Evolutionary conservation across 2,113 vertebrate genomes (phyloP), one percentile per base, ranked within the genome.

Genomic region (Phylloscopus trochilus): DNA sequence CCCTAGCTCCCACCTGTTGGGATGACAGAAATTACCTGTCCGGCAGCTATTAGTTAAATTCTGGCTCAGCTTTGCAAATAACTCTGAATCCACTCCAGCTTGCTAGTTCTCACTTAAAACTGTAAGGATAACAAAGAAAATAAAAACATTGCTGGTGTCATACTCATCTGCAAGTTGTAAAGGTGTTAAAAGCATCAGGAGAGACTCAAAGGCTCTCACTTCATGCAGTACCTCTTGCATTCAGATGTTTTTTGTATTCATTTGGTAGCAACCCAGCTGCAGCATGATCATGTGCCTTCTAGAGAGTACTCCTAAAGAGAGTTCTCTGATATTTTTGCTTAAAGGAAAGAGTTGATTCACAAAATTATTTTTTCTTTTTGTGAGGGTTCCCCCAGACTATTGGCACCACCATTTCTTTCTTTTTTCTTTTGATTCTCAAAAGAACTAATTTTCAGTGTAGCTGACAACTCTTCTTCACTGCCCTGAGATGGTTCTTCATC

Each of bases 341-440:
- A 47, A 84, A 69, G 8, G 33, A 66, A 37, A 78, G 7, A 15
- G 15, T 30, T 62, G 33, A 31, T 11, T 76, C 16, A 30, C 16
- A 13, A 90, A 43, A 77, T 62, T 62, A 30, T 9, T 84, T 3
- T 3, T 64, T 58, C 10, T 74, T 82, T 77, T 53, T 49, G 31
- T 19, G 5, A 0, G 0, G 10, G 2, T 18, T 55, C 15, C 5
- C 28, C 17, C 19, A 14, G 24, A 37, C 24, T 87, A 31, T 55
- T 46, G 52, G 9, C 35, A 76, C 6, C 4, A 83, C 10, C 2
- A 2, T 35, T 76, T 93, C 76, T 49, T 53, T 44, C 9, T 73
- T 69, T 37, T 39, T 4, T 62, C 27, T 72, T 59, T 33, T 3
- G 27, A 62, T 79, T 88, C 26, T 66, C 43, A 46, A 69, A 75